Evolutionary conservation across 2,888 invertebrate species (phyloP).

Genomic region (Lochmaea crataegi): DNA sequence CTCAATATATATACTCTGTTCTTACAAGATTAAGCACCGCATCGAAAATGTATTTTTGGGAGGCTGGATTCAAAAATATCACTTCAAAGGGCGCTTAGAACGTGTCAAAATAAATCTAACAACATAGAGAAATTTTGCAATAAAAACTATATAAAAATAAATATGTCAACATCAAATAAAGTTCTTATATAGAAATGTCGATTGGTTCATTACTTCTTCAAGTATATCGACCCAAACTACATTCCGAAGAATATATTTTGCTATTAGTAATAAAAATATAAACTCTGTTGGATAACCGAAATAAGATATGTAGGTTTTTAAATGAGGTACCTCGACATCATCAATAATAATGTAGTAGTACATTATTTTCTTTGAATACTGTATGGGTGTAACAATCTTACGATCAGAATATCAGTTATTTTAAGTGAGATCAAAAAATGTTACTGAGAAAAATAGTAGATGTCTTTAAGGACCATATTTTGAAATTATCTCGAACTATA

Average conservation of each 20-base stretch:
- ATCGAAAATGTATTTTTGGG: slow-evolving; percentile 56
- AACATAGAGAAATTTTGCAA: slow-evolving; percentile 25
- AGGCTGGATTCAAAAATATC: slow-evolving; percentile 62
- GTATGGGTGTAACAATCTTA: no score
- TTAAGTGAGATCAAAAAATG: no score
- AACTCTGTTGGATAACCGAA: slow-evolving; percentile 41
- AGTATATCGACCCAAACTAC: slow-evolving; percentile 7
- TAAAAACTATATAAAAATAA: slow-evolving; percentile 28
- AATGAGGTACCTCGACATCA: slow-evolving; percentile 11
- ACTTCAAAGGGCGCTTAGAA: slow-evolving; percentile 43
- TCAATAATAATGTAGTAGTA: neutral
- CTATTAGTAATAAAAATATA: slow-evolving; percentile 33
- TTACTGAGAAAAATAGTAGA: no score
- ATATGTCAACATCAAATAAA: slow-evolving; percentile 15
- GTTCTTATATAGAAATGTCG: slow-evolving; percentile 11
- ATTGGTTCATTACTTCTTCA: slow-evolving; percentile 15
- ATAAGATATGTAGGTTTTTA: slow-evolving; percentile 42
- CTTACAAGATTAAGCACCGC: slow-evolving; percentile 40
- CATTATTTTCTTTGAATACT: neutral
- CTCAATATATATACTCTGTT: slow-evolving; percentile 39
- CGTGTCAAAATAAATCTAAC: slow-evolving; percentile 31
- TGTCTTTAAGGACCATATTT: no score
- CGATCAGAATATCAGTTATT: no score
- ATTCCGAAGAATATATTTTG: slow-evolving; percentile 14
- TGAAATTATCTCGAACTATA: no score